Conservation (phyloP, 2,113 vertebrate genomes). For the Ceratotherium simum region DNA sequence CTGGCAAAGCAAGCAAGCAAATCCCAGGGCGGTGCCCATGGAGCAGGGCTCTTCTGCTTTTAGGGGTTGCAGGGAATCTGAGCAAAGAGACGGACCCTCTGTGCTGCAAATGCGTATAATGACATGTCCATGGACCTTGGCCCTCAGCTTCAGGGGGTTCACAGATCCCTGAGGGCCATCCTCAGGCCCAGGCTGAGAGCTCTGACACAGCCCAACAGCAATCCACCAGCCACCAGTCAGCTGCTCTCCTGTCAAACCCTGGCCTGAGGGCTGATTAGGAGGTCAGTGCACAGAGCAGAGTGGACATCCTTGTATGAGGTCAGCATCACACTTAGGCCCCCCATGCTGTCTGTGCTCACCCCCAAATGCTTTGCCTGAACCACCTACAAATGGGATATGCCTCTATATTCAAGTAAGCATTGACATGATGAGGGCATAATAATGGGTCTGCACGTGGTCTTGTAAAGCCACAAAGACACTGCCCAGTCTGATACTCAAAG, state of each 20-base stretch:
- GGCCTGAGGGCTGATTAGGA: background rate
- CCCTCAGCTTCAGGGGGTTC: background rate
- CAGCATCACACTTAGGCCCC: no score
- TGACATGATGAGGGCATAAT: background rate
- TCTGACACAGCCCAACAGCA: background rate
- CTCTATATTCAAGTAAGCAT: background rate
- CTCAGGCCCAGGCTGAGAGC: background rate
- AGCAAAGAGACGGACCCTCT: background rate
- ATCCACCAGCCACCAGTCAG: rapidly evolving
- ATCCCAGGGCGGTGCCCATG: background rate
- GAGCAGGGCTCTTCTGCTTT: background rate
- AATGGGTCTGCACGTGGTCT: background rate
- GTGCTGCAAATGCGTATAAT: background rate
- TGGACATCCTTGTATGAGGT: rapidly evolving
- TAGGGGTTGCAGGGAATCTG: background rate
- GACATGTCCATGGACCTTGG: rapidly evolving
- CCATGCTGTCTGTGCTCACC: background rate
- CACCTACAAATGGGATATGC: background rate
- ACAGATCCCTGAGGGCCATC: background rate
- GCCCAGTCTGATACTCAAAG: rapidly evolving
- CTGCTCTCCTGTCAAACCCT: rapidly evolving
- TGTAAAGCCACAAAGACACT: background rate
- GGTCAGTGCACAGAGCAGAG: background rate
- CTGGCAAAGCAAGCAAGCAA: background rate
- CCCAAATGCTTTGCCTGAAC: background rate